Conservation (phyloP, 2,888 invertebrate species). For the Spilarctia lutea region DNA sequence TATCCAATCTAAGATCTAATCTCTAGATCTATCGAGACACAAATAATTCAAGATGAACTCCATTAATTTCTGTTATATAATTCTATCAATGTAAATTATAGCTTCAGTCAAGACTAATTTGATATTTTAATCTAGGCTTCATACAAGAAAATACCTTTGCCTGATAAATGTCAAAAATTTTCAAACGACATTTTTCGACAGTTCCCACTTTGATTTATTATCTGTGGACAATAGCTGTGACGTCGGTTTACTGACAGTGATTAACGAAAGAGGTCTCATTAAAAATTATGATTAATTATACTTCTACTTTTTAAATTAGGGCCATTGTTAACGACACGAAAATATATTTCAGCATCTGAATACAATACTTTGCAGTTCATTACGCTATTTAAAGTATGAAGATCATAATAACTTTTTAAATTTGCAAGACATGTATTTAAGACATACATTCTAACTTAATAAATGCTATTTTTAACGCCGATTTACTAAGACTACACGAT, state of each 20-base stretch:
- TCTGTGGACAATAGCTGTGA: slow-evolving; percentile 41
- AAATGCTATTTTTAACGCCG: too few relatives aligned
- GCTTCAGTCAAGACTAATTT: neutral
- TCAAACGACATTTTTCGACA: slow-evolving; percentile 35
- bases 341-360: slow-evolving; percentile 13
- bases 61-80: slow-evolving; percentile 14
- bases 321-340: neutral
- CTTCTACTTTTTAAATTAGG: slow-evolving; percentile 14
- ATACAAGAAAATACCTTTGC: slow-evolving; percentile 19
- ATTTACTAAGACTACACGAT: too few relatives aligned
- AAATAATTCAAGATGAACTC: neutral
- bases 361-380: slow-evolving; percentile 14
- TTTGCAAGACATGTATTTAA: neutral
- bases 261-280: slow-evolving; percentile 41
- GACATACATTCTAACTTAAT: neutral
- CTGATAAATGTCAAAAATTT: slow-evolving; percentile 31
- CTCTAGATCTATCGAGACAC: neutral
- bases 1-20: neutral
- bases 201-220: slow-evolving; percentile 44
- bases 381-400: neutral
- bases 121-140: neutral
- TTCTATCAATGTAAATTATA: slow-evolving; percentile 14
- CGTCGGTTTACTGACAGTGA: slow-evolving; percentile 46
- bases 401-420: neutral
- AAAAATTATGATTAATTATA: slow-evolving; percentile 47